Evolutionary conservation across 2,113 vertebrate species (phyloP), one percentile per base, ranked within the genome.

Genomic region (Hemiscyllium ocellatum): DNA sequence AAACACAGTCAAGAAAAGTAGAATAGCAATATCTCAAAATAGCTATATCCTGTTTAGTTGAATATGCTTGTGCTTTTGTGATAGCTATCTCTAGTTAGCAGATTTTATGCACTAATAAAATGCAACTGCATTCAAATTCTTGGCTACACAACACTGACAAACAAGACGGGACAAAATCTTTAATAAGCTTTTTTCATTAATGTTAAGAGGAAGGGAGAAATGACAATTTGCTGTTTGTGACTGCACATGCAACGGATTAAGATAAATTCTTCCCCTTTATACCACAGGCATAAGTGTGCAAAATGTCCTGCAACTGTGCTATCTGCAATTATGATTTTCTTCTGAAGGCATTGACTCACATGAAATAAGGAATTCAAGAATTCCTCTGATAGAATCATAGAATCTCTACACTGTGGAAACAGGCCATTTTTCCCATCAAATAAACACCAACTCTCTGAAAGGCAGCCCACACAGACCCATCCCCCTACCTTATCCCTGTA

Each of bases 1-100:
- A 95, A 20, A 94, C 47, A 76, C 26, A 61, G 42, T 29, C 68
- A 72, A 76, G 68, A 95, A 47, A 95, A 70, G 6, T 69, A 52
- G 37, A 47, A 52, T 76, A 17, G 5, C 69, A 52, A 72, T 29
- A 72, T 72, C 68, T 95, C 66, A 70, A 95, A 70, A 72, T 76
- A 95, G 94, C 68, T 52, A 76, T 72, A 95, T 95, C 68, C 94
- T 95, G 69, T 95, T 95, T 95, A 52, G 68, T 42, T 70, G 4
- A 95, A 24, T 26, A 26, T 33, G 22, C 33, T 52, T 95, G 68
- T 95, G 42, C 69, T 95, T 95, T 95, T 72, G 68, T 95, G 94
- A 95, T 95, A 76, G 70, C 0, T 72, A 95, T 95, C 93, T 95
- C 68, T 42, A 95, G 29, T 95, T 70, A 70, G 42, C 70, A 15